These are phyloP conservation scores for Clarias fuscus DNA, from an alignment of 2,797 vertebrate genomes.

Conservation along the genomic window DNA sequence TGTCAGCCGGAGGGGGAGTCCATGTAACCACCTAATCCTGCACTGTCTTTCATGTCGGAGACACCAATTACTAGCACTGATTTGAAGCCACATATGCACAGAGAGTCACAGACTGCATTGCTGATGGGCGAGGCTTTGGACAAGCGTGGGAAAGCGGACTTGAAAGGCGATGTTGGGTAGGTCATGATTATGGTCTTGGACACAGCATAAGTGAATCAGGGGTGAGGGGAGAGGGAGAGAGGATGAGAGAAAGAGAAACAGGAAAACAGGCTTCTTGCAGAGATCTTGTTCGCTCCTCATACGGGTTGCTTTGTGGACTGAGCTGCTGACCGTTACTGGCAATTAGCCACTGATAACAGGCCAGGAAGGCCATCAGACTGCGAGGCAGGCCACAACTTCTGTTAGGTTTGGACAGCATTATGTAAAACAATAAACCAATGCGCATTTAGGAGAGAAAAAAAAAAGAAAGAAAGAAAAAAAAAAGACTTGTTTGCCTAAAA, in stretches of 20 bases:
- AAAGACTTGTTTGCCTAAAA: background rate
- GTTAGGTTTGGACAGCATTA: constrained; percentile 15
- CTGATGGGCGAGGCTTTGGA: constrained; percentile 40
- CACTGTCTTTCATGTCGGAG: constrained; percentile 58
- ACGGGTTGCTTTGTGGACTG: constrained; percentile 55
- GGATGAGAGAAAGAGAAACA: constrained; percentile 14
- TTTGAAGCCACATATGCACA: constrained; percentile 56
- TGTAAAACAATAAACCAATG: background rate
- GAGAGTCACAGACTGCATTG: constrained; percentile 39
- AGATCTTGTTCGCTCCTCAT: constrained; percentile 49
- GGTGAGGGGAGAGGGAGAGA: constrained; percentile 29
- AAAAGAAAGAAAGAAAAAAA: background rate
- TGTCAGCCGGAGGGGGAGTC: constrained; percentile 51
- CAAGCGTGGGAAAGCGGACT: constrained; percentile 71
- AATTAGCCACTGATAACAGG: constrained; percentile 72
- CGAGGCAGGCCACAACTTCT: constrained; percentile 31
- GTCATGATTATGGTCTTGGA: constrained; percentile 55
- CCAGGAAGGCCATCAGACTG: constrained; percentile 53
- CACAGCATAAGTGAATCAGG: constrained; percentile 53
- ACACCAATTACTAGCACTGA: constrained; percentile 58
- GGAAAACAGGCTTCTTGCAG: constrained; percentile 16
- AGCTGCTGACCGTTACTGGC: constrained; percentile 65
- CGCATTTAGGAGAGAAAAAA: background rate
- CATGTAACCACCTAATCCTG: constrained; percentile 52
- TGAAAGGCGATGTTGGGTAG: constrained; percentile 64